Base-by-base conservation (phyloP, 2,797 vertebrate genomes). In the Tokudaia muenninki region DNA sequence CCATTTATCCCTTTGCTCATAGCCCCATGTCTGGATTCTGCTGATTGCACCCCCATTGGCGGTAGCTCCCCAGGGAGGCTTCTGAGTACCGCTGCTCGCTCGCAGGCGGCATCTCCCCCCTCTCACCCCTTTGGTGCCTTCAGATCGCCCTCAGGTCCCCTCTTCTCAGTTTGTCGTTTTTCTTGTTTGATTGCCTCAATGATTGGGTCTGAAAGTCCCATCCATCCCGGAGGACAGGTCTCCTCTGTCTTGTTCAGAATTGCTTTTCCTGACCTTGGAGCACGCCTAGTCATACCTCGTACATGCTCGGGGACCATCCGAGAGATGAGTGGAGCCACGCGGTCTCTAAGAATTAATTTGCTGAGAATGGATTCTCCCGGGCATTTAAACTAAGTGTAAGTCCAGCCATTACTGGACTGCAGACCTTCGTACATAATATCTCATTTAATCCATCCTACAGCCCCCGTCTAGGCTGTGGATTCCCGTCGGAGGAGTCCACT, bases 271-370 rank as follows among this genome's bases (percentile, higher is more conserved):
- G 26, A 37, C 65, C 37, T 65, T 0, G 0, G 37, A 11, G 63
- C 41, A 7, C 1, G 9, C 37, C 31, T 0, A 10, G 77, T 3
- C 22, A 14, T 1, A 21, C 22, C 11, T 2, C 10, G 80, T 77
- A 50, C 0, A 0, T 2, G 29, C 34, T 26, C 13, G 0, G 0
- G 34, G 77, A 41, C 93, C 37, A 2, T 11, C 13, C 6, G 22
- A 52, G 0, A 29, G 50, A 47, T 31, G 5, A 87, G 37, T 8
- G 24, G 22, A 41, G 29, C 0, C 7, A n/a, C 29, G 72, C 67
- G 7, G 26, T 72, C 61, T 24, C 92, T 87, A 41, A 83, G 87
- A 67, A 61, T 37, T 26, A n/a, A 16, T 52, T 72, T 10, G 1
- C 37, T 47, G 59, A 63, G 90, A 78, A 80, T 7, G 75, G 57